Base-by-base conservation (phyloP, 2,888 invertebrate genomes). In the Anagyrus pseudococci region DNA sequence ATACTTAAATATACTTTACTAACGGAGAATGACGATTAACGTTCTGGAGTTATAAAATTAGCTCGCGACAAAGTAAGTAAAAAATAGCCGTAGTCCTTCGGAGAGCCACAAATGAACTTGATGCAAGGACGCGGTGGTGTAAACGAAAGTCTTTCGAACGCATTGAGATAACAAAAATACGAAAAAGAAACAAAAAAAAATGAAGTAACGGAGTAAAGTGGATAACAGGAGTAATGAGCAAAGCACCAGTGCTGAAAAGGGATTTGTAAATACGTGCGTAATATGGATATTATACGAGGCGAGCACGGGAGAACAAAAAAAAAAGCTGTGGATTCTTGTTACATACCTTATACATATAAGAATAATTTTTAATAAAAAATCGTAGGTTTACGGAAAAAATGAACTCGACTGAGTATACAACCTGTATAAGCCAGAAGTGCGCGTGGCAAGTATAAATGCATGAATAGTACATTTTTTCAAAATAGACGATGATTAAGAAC, bases 251-350 rank as follows among this genome's bases (percentile, higher is more conserved):
- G n/a, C n/a, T n/a, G n/a, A n/a, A n/a, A n/a, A n/a, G n/a, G 22
- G 54, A 50, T 17, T 37, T 67, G 67, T 67, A 67, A 55, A 67
- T 67, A 66, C 4, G 17, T 7, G 46, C 47, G n/a, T n/a, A 50
- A 26, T 41, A 37, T 13, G n/a, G 29, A 53, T 41, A 44, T 19
- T 54, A 58, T 52, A 46, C 41, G 37, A 64, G 46, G 54, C 44
- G 43, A 55, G 58, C 26, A 37, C 10, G 33, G 52, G 46, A 37
- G 56, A 48, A 54, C 22, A 53, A 41, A 57, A 62, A 20, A 46
- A 60, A 52, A 48, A 49, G 37, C 48, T 61, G 58, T 55, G 64
- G 70, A 70, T 70, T 73, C 70, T 75, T 72, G 71, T 73, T 73
- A 71, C 57, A 66, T 70, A 72, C 68, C 60, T 71, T 72, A 67